phyloP scores from a whole-genome alignment of 2,797 vertebrate species.

The Cirrhinus mrigala region DNA sequence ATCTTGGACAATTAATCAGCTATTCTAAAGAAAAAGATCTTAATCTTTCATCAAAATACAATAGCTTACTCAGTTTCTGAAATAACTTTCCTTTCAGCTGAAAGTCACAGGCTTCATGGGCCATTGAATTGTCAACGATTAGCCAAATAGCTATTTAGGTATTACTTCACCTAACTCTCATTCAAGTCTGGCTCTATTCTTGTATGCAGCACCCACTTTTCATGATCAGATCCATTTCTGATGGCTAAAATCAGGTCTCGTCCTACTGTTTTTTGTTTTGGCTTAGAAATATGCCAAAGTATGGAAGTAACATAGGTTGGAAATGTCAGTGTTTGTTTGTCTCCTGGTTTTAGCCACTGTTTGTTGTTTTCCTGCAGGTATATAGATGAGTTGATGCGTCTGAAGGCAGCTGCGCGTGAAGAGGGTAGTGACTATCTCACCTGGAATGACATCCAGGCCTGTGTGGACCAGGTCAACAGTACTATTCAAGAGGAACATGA shows the following conservation, averaged over 20 bases:
- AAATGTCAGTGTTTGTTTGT: neutral
- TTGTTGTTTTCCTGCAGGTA: slow-evolving; percentile 80
- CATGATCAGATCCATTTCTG: neutral
- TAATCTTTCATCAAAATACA: neutral
- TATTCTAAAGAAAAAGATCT: neutral
- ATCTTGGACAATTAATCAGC: neutral
- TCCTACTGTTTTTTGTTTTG: neutral
- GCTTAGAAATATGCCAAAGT: neutral
- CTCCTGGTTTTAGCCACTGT: slow-evolving; percentile 1
- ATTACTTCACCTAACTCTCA: neutral
- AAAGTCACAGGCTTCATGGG: neutral
- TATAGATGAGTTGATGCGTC: slow-evolving; percentile 90
- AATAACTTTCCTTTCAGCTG: neutral
- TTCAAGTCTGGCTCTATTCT: neutral
- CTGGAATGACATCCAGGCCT: slow-evolving; percentile 97
- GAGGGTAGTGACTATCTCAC: slow-evolving; percentile 87
- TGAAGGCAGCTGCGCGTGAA: slow-evolving; percentile 83
- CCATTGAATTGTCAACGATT: slow-evolving; percentile 8
- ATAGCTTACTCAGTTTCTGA: neutral
- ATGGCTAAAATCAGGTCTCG: neutral
- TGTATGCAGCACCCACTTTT: neutral
- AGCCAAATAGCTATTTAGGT: neutral
- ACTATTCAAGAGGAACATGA: slow-evolving; percentile 92
- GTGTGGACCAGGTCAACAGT: slow-evolving; percentile 90
- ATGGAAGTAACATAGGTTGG: neutral